Evolutionary conservation across 2,888 invertebrate genomes (phyloP), one percentile per base, ranked within the genome.

Genomic region (Iphiclides podalirius): DNA sequence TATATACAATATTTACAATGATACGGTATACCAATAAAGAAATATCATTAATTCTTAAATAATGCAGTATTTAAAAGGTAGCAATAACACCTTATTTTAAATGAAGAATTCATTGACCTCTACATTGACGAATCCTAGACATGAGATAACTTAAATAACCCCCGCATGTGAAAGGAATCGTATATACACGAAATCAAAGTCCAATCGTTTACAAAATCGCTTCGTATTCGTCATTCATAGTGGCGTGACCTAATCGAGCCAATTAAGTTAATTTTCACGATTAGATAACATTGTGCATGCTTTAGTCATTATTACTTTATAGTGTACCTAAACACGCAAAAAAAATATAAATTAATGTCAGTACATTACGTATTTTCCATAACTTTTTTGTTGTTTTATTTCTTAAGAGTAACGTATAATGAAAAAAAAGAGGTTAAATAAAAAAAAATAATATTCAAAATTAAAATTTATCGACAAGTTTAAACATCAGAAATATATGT

Each of bases 171-270:
- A 33, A 37, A 12, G 20, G 34, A 26, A 45, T 47, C 26, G 36
- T 14, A 46, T 43, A 37, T 42, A 28, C 52, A 58, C 36, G 46
- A 55, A 47, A 42, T 48, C 76, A 78, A 79, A 80, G 78, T 82
- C 73, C 78, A 71, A 55, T 53, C 57, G 63, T 58, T 63, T 62
- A 65, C 61, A 61, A 67, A 70, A 66, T 51, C 64, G 66, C 64
- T 55, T 69, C 67, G 67, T 64, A 73, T 72, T 78, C 79, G 80
- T 78, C 74, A 72, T 62, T 64, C 55, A 52, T 53, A 62, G 79
- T 87, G 86, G 87, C 86, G 85, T 86, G 87, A 86, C 72, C 73
- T 62, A 60, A 70, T 61, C 59, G 65, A 71, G 66, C 84, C 85
- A 86, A 85, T 87, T 75, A 77, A 53, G 60, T 67, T 64, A 58